These are phyloP conservation scores for Brachirus orientalis DNA, from an alignment of 2,113 vertebrate genomes.

Conservation along the genomic window DNA sequence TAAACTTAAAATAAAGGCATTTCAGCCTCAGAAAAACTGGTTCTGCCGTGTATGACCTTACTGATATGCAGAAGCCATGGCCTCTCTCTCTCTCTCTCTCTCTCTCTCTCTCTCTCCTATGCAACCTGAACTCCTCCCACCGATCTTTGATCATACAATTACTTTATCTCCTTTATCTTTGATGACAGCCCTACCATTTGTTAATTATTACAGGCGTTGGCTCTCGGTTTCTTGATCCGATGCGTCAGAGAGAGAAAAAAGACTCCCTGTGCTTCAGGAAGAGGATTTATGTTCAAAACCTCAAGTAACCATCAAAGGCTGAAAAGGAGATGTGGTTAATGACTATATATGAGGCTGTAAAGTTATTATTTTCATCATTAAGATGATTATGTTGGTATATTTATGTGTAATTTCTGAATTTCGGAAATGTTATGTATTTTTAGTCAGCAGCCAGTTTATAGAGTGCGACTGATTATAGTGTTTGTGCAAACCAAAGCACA, in stretches of 20 bases:
- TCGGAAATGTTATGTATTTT: conserved; percentile 71
- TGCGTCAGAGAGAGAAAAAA: conserved; percentile 56
- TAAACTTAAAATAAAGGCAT: no score
- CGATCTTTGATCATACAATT: conserved; percentile 51
- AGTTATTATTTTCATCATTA: conserved; percentile 56
- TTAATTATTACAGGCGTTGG: conserved; percentile 53
- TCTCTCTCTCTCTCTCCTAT: conserved; percentile 15
- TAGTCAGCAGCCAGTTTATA: conserved; percentile 69
- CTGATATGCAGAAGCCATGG: conserved; percentile 21
- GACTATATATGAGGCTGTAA: conserved; percentile 54
- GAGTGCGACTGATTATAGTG: conserved; percentile 78
- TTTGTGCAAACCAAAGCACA: conserved; percentile 66
- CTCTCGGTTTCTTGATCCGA: conserved; percentile 47
- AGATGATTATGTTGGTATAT: conserved; percentile 50
- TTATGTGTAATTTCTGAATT: conserved; percentile 62
- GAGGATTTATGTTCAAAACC: conserved; percentile 56
- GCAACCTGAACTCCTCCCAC: conserved; percentile 23
- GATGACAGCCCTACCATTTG: conserved; percentile 36
- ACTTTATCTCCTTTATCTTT: conserved; percentile 58
- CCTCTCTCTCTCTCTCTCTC: conserved; percentile 14
- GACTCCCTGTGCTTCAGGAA: conserved; percentile 36
- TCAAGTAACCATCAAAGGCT: conserved; percentile 60
- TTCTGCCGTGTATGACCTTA: conserved; percentile 8
- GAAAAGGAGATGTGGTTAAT: conserved; percentile 59
- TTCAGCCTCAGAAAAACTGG: neutral